phyloP scores from a whole-genome alignment of 2,888 invertebrate species.

The Tipula lateralis region DNA sequence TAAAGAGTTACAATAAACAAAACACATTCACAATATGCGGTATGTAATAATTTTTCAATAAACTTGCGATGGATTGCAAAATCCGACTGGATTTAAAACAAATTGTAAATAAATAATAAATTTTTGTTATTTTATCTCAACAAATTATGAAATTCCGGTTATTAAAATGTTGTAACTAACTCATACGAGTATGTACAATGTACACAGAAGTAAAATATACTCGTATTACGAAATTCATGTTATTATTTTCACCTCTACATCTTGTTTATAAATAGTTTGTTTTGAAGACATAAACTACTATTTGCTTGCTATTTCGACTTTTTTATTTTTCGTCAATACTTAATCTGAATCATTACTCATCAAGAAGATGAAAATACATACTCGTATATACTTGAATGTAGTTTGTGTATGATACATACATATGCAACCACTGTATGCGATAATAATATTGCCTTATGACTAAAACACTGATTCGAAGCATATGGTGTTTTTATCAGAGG shows the following conservation, averaged over 20 bases:
- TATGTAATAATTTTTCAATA: not conserved
- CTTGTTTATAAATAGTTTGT: not conserved
- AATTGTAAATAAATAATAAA: slow-evolving; percentile 20
- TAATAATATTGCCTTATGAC: no score
- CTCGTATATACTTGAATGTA: no score
- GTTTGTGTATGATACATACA: no score
- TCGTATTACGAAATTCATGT: not conserved
- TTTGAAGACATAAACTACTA: no score
- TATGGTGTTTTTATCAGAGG: no score
- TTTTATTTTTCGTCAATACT: not conserved
- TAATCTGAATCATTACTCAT: not conserved
- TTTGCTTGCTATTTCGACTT: not conserved
- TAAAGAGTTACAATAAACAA: not conserved
- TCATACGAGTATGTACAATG: not conserved
- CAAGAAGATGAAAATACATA: not conserved
- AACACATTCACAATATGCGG: not conserved
- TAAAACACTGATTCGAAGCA: no score
- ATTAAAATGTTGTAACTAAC: not conserved
- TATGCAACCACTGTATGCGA: no score
- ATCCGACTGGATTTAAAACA: not conserved
- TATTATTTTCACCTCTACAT: not conserved
- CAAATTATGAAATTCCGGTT: not conserved
- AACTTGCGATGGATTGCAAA: not conserved
- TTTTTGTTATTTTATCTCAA: not conserved
- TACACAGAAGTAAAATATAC: not conserved